Base-by-base conservation (phyloP, 2,888 invertebrate species). In the Cantharis lateralis region DNA sequence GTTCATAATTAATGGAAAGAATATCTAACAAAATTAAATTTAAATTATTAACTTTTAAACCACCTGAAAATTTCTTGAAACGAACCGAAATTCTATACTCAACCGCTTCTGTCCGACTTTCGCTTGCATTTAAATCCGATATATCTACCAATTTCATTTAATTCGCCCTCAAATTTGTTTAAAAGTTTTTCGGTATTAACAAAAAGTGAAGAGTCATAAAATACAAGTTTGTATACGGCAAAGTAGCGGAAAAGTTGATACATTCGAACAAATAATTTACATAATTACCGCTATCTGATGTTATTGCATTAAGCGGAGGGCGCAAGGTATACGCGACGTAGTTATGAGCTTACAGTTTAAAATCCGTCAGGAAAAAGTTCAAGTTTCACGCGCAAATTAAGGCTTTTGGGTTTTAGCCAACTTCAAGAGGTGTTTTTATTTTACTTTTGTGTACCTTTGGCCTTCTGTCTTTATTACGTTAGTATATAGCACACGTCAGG, bases 351-450 rank as follows among this genome's bases (percentile, higher is more conserved):
- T 72, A 16, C 32, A 32, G 28, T 69, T 69, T 72, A 76, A 63
- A 69, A 72, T 70, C 76, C 72, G 69, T 72, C 72, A 70, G 72
- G 72, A 70, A 20, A 72, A 63, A 76, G 76, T 76, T 76, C 72
- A 76, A 76, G 70, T 76, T 76, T 70, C 72, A 62, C 69, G 72
- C 70, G 66, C 76, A 76, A 76, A 76, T 76, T 76, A 75, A 70
- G 68, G 71, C 75, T 75, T 66, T 75, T 75, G 75, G 75, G 71
- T 75, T 71, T 71, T 71, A 75, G 75, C 75, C 75, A 75, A 75
- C 61, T 75, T 32, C 32, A 26, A 15, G 48, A 62, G 32, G 10
- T 32, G 15, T 24, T 62, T 26, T 48, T 70, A 69, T 64, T 48
- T 26, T 70, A 26, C 20, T 70, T 32, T 32, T 15, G 62, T 70